These are phyloP conservation scores for Lysiphlebus fabarum DNA, from an alignment of 1,140 invertebrate species.

Conservation along the genomic window DNA sequence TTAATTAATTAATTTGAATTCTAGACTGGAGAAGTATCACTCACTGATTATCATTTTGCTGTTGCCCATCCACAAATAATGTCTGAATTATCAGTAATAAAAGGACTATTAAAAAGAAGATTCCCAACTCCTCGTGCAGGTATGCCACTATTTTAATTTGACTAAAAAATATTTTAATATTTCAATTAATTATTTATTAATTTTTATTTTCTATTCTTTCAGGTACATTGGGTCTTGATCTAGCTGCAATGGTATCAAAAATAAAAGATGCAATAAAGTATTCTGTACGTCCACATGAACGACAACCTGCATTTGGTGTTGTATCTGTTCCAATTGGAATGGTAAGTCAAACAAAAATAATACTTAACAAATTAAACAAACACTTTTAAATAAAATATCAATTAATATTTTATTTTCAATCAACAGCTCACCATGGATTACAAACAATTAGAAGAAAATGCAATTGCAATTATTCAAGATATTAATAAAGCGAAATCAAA, in stretches of 20 bases:
- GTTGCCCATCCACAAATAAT: constrained; percentile 76
- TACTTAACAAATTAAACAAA: not conserved
- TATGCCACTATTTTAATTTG: constrained; percentile 27
- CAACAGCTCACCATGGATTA: constrained; percentile 69
- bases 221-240: constrained; percentile 65
- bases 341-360: constrained; percentile 53
- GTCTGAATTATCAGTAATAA: constrained; percentile 68
- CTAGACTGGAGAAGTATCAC: constrained; percentile 64
- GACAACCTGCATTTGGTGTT: constrained; percentile 66
- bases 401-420: constrained; percentile 28
- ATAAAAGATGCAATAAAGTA: constrained; percentile 69
- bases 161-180: not conserved
- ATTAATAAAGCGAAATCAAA: constrained; percentile 62
- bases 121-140: constrained; percentile 69
- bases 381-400: not conserved
- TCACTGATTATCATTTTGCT: constrained; percentile 70
- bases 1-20: constrained; percentile 27
- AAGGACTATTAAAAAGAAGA: constrained; percentile 71
- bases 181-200: constrained; percentile 10
- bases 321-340: constrained; percentile 66
- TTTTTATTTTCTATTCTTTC: constrained; percentile 8
- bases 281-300: constrained; percentile 61
- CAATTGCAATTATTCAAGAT: constrained; percentile 62
- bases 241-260: constrained; percentile 60
- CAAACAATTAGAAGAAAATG: constrained; percentile 69